A percentile compares a stretch with the other conserved stretches of the same genome.
These are phyloP conservation scores for Caenorhabditis becei DNA, from an alignment of 2,888 invertebrate genomes.

Conservation along the genomic window DNA sequence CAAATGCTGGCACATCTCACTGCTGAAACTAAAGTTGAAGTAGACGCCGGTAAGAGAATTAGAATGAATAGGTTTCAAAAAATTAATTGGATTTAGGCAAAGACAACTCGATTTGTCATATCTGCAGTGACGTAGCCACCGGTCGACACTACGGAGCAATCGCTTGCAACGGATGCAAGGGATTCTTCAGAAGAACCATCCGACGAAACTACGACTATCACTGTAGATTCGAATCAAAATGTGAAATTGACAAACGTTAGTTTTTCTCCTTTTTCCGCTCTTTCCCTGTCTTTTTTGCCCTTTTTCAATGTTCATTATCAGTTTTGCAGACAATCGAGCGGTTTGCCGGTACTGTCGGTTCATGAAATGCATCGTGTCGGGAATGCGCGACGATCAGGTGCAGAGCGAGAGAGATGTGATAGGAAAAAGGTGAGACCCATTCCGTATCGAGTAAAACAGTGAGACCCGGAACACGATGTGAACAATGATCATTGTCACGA, in stretches of 20 bases:
- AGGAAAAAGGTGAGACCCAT: slow-evolving; percentile 57
- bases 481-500: slow-evolving; percentile 10
- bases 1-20: slow-evolving; percentile 37
- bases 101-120: slow-evolving; percentile 70
- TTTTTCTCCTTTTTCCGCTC: neutral
- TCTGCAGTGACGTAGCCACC: slow-evolving; percentile 79
- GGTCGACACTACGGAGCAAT: slow-evolving; percentile 78
- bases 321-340: slow-evolving; percentile 78
- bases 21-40: slow-evolving; percentile 13
- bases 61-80: neutral
- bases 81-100: slow-evolving; percentile 24
- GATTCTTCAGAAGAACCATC: slow-evolving; percentile 80
- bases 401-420: slow-evolving; percentile 73
- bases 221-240: slow-evolving; percentile 77
- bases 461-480: neutral
- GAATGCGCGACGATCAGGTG: slow-evolving; percentile 80
- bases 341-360: slow-evolving; percentile 81
- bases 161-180: slow-evolving; percentile 79
- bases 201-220: slow-evolving; percentile 78
- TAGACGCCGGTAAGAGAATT: slow-evolving; percentile 21
- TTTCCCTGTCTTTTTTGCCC: too few relatives aligned
- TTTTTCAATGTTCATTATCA: neutral
- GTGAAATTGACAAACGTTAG: slow-evolving; percentile 79
- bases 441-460: neutral
- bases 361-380: slow-evolving; percentile 77